phyloP scores from a whole-genome alignment of 2,113 vertebrate genomes.

The Anarrhichthys ocellatus region DNA sequence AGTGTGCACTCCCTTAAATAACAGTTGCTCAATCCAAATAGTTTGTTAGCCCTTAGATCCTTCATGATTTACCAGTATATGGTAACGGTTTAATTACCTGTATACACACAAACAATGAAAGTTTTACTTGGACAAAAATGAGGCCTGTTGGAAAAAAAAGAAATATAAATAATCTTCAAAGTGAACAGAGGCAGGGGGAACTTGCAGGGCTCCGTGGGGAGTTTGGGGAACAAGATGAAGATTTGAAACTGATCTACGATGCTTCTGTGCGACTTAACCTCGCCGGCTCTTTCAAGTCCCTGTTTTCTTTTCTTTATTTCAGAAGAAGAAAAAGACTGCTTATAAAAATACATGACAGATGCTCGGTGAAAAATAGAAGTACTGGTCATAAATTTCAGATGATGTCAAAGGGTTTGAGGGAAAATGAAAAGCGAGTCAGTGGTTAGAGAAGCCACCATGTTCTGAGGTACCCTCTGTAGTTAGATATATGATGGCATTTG shows the following conservation, averaged over 20 bases:
- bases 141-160: constrained; percentile 55
- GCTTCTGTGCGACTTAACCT: constrained; percentile 50
- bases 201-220: constrained; percentile 48
- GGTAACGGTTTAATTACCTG: constrained; percentile 24
- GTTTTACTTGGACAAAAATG: constrained; percentile 69
- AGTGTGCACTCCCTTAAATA: not conserved
- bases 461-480: constrained; percentile 29
- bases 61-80: constrained; percentile 14
- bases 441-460: constrained; percentile 36
- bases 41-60: not conserved
- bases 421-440: constrained; percentile 51
- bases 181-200: constrained; percentile 50
- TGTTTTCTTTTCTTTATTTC: constrained; percentile 73
- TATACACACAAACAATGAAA: not conserved
- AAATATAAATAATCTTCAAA: constrained; percentile 80
- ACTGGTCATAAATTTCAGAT: constrained; percentile 46
- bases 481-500: constrained; percentile 34
- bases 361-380: constrained; percentile 47
- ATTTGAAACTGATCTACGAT: constrained; percentile 63
- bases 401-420: constrained; percentile 50
- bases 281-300: constrained; percentile 60
- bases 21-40: not conserved
- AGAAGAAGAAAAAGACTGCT: constrained; percentile 15
- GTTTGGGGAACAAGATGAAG: constrained; percentile 51
- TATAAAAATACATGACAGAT: constrained; percentile 66